Evolutionary conservation across 1,140 invertebrate species (phyloP).

Genomic region (Mycetomoellerius zeteki): DNA sequence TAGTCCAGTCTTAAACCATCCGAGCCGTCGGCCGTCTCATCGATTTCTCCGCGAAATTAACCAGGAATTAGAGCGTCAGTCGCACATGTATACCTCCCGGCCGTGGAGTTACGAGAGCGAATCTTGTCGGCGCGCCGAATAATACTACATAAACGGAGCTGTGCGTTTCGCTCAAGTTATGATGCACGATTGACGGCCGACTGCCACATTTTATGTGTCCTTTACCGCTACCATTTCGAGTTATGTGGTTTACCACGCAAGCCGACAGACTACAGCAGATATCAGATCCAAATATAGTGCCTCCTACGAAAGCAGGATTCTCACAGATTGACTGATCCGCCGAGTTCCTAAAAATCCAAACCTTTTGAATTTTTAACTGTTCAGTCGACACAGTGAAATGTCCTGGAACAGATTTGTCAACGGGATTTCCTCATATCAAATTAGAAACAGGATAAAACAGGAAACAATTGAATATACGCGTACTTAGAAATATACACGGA

Average conservation of each 20-base stretch:
- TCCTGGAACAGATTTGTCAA: neutral
- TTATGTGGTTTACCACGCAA: neutral
- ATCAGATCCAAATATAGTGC: neutral
- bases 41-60: constrained; percentile 52
- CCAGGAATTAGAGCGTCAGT: constrained; percentile 58
- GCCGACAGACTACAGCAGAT: neutral
- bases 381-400: neutral
- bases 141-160: constrained; percentile 7
- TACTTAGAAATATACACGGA: too few relatives aligned
- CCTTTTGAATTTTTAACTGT: neutral
- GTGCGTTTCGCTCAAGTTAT: constrained; percentile 28
- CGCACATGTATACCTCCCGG: neutral
- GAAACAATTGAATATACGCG: neutral
- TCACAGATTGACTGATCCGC: neutral
- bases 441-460: neutral
- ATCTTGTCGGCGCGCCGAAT: neutral
- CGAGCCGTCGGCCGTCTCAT: constrained; percentile 37
- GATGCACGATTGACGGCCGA: constrained; percentile 43
- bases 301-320: neutral
- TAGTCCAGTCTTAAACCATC: constrained; percentile 52
- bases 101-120: neutral
- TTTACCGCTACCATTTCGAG: constrained; percentile 25
- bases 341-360: neutral
- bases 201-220: constrained; percentile 24
- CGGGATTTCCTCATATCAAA: neutral